Conservation (phyloP, 2,888 invertebrate genomes). For the Trachelus stipa region DNA sequence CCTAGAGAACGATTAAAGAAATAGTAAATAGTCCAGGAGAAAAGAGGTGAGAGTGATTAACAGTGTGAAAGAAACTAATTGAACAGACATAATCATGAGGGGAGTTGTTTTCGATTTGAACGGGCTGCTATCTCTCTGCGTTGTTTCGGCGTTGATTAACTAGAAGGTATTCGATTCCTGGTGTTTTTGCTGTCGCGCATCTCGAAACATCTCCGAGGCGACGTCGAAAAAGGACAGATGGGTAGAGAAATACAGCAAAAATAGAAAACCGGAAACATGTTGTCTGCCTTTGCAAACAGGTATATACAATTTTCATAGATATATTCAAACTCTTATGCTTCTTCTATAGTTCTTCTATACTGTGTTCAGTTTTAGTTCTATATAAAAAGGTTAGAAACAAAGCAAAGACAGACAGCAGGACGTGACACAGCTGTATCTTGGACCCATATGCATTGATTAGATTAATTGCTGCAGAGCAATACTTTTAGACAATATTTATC, state of each 20-base stretch:
- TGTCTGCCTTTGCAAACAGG: conserved; percentile 38
- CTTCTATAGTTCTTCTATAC: neutral
- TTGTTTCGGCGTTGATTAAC: neutral
- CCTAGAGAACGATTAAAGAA: no score
- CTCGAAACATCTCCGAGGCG: neutral
- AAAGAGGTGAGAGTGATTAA: neutral
- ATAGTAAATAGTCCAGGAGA: neutral
- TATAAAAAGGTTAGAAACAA: conserved; percentile 8
- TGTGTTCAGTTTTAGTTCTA: neutral
- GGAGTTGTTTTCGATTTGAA: conserved; percentile 37
- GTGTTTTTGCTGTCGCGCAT: neutral
- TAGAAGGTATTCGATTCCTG: neutral
- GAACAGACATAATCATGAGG: conserved; percentile 21
- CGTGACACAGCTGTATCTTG: conserved; percentile 63
- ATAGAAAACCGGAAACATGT: conserved; percentile 37
- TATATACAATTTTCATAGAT: neutral
- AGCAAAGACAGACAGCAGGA: conserved; percentile 52
- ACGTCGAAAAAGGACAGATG: conserved; percentile 23
- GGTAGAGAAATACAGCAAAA: conserved; percentile 26
- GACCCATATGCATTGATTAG: conserved; percentile 61
- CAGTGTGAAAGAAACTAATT: neutral
- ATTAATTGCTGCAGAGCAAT: conserved; percentile 6
- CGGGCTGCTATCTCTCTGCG: conserved; percentile 16
- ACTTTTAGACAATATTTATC: neutral
- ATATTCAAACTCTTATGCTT: neutral